A percentile compares a stretch with the other conserved stretches of the same genome.
These are phyloP conservation scores for Incurvaria masculella DNA, from an alignment of 2,888 invertebrate genomes.

Conservation along the genomic window DNA sequence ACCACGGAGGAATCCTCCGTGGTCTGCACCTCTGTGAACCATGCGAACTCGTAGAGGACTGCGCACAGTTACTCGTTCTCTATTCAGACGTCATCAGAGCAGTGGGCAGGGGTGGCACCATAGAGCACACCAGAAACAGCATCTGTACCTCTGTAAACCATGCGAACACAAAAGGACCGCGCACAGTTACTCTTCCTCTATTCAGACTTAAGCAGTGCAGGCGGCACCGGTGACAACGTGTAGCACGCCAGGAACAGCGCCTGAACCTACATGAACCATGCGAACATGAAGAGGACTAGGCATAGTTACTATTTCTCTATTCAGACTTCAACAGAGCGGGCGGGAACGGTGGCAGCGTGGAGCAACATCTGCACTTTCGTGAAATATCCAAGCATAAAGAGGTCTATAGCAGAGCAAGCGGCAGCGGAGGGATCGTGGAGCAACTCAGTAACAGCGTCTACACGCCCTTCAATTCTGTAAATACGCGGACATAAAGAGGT, in stretches of 20 bases:
- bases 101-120: too few relatives aligned
- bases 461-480: constrained; percentile 30
- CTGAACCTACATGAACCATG: constrained; percentile 61
- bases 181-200: constrained; percentile 60
- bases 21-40: constrained; percentile 74
- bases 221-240: constrained; percentile 59
- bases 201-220: constrained; percentile 57
- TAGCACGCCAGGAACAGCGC: constrained; percentile 60
- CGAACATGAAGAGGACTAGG: constrained; percentile 21
- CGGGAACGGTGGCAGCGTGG: constrained; percentile 60
- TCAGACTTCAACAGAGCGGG: constrained; percentile 55
- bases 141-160: too few relatives aligned
- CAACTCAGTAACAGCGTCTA: not conserved
- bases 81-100: too few relatives aligned
- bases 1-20: too few relatives aligned
- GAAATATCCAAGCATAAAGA: constrained; percentile 45
- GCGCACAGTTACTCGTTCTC: constrained; percentile 25
- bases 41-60: constrained; percentile 60
- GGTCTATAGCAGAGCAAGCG: constrained; percentile 3
- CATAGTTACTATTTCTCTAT: constrained; percentile 62
- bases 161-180: too few relatives aligned
- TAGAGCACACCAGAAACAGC: too few relatives aligned
- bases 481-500: constrained; percentile 19
- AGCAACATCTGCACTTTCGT: constrained; percentile 61
- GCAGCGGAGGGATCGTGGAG: too few relatives aligned